Evolutionary conservation across 2,113 vertebrate genomes (phyloP).

Genomic region (Malaclemys terrapin): DNA sequence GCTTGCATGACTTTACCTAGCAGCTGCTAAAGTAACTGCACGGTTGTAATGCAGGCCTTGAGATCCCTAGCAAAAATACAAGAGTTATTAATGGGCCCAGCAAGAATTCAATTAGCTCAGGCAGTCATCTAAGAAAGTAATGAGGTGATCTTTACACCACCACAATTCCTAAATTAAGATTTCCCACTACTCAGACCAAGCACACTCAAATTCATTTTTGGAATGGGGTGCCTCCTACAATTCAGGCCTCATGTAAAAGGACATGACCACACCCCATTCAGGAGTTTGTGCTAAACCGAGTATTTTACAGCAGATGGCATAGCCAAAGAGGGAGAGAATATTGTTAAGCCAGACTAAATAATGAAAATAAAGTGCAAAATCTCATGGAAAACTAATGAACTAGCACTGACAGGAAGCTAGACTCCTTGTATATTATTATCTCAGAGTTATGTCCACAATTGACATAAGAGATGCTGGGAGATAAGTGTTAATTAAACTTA

Average conservation of each 20-base stretch:
- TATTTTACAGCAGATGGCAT: not conserved
- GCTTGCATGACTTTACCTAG: not conserved
- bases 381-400: not conserved
- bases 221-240: not conserved
- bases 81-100: not conserved
- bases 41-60: not conserved
- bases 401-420: fast-evolving
- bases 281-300: not conserved
- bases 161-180: not conserved
- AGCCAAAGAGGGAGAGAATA: not conserved
- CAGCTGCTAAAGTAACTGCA: not conserved
- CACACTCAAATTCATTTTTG: not conserved
- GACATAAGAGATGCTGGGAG: not conserved
- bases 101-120: not conserved
- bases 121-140: not conserved
- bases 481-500: not conserved
- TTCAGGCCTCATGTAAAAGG: not conserved
- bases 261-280: not conserved
- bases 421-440: not conserved
- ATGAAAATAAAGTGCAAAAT: not conserved
- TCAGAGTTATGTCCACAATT: not conserved
- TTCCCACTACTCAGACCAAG: not conserved
- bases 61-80: not conserved
- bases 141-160: not conserved
- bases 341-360: not conserved